These are phyloP conservation scores for Meles meles DNA, from an alignment of 2,113 vertebrate species.

Conservation along the genomic window DNA sequence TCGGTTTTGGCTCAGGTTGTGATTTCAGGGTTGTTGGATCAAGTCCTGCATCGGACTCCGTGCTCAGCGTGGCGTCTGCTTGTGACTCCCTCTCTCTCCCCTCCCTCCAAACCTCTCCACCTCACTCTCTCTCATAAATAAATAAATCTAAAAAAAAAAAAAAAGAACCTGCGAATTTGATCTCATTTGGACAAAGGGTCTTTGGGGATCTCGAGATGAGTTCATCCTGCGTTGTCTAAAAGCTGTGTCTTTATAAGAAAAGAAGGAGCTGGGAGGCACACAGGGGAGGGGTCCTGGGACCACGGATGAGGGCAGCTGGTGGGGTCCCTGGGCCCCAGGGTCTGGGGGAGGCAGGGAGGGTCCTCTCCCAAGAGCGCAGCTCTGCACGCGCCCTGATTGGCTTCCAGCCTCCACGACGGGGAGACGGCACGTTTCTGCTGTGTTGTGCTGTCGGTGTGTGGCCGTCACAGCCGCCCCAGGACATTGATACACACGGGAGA, in stretches of 20 bases:
- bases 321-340: background rate
- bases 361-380: fast-evolving
- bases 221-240: background rate
- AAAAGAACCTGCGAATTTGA: background rate
- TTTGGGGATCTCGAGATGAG: background rate
- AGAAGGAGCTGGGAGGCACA: background rate
- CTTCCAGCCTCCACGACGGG: background rate
- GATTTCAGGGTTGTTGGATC: background rate
- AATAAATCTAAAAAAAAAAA: background rate
- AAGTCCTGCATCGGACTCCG: background rate
- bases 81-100: background rate
- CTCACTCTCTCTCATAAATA: background rate
- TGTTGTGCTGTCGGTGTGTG: fast-evolving
- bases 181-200: background rate
- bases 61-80: background rate
- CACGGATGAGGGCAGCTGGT: background rate
- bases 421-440: background rate
- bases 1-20: background rate
- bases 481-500: fast-evolving
- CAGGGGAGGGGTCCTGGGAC: background rate
- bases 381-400: fast-evolving
- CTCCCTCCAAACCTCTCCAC: background rate
- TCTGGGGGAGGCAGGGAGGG: background rate
- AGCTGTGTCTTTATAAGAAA: background rate
- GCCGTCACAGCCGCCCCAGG: fast-evolving